Evolutionary conservation across 2,888 invertebrate species (phyloP), one percentile per base, ranked within the genome.

Genomic region (Acronicta psi): DNA sequence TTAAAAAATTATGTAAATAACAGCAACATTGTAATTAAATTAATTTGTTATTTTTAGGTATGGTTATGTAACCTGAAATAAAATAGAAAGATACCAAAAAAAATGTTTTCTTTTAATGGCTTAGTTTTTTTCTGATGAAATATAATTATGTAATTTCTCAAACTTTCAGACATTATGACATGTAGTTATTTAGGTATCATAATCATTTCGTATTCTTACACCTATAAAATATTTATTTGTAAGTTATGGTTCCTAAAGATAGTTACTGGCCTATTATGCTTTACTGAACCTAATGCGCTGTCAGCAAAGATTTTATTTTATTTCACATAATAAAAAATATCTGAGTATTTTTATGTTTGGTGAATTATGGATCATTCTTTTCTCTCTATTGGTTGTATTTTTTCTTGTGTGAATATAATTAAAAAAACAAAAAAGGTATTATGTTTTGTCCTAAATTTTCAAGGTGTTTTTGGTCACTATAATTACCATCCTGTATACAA

Each of bases 231-330:
- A 59, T 75, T 64, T 54, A 58, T 71, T 77, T 69, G 63, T 74
- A 76, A 77, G 75, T 60, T 49, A 65, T 77, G 65, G 78, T 76
- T 76, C 75, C 75, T 76, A 75, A 65, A 61, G 2, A 65, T 65
- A 77, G 72, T 75, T 75, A 77, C 76, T 73, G 79, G 70, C 79
- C 77, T 75, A 75, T 64, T 63, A 47, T 75, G 62, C 77, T 77
- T 75, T 59, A 69, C 55, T 61, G 20, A 17, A 57, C 45, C 47
- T 53, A 29, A 58, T 65, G 60, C 45, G 63, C 40, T 54, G 57
- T 59, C 62, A 71, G 54, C 58, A 17, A 45, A 43, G 34, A 5
- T 37, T 3, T 11, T 23, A 16, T 14, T 10, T 17, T 1, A 23
- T 7, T 7, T 18, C 18, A 3, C 13, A 5, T 13, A 17, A 17